A percentile compares a stretch with the other conserved stretches of the same genome.
phyloP scores from a whole-genome alignment of 2,888 invertebrate species.

The Meliscaeva auricollis region DNA sequence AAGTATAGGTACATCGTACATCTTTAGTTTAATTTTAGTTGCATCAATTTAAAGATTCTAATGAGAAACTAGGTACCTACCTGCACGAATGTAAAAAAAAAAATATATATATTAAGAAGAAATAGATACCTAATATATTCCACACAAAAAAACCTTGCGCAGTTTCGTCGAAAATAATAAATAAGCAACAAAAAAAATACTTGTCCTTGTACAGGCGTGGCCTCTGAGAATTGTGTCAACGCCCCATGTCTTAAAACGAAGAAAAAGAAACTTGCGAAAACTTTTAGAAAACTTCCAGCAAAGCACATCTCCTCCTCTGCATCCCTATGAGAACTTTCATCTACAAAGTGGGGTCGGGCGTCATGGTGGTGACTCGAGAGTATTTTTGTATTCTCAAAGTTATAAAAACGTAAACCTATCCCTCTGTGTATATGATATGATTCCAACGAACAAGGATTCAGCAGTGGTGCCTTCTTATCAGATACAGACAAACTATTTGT shows the following conservation, averaged over 20 bases:
- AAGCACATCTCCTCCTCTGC: conserved; percentile 45
- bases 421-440: neutral
- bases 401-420: conserved; percentile 6
- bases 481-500: conserved; percentile 48
- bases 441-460: conserved; percentile 10
- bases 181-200: conserved; percentile 12
- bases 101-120: neutral
- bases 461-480: conserved; percentile 41
- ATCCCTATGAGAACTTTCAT: conserved; percentile 25
- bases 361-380: neutral
- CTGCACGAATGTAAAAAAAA: neutral
- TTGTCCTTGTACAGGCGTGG: conserved; percentile 69
- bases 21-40: too few relatives aligned
- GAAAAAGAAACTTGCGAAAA: conserved; percentile 68
- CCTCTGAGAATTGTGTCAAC: conserved; percentile 47
- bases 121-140: neutral
- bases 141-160: conserved; percentile 51
- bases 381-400: conserved; percentile 3
- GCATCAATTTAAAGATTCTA: too few relatives aligned
- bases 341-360: neutral
- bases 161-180: conserved; percentile 27
- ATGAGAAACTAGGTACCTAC: too few relatives aligned
- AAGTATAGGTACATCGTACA: too few relatives aligned
- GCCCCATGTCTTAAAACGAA: conserved; percentile 69
- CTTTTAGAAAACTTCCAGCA: conserved; percentile 71